phyloP scores from a whole-genome alignment of 2,797 vertebrate species.

The Pristis pectinata region DNA sequence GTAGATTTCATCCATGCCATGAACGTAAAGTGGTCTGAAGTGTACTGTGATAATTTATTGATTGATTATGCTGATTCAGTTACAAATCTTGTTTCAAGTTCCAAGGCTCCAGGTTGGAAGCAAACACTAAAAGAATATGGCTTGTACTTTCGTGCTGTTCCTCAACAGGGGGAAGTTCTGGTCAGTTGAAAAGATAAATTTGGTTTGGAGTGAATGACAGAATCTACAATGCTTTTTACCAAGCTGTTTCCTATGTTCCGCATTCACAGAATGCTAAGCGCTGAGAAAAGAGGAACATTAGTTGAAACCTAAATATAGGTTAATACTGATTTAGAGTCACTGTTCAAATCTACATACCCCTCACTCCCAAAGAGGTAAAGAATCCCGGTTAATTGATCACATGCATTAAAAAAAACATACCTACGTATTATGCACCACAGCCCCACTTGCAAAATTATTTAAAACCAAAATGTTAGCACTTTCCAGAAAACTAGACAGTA shows the following conservation, averaged over 20 bases:
- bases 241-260: constrained; percentile 11
- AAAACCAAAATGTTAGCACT: background rate
- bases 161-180: background rate
- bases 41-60: background rate
- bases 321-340: constrained; percentile 21
- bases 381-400: background rate
- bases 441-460: background rate
- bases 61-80: background rate
- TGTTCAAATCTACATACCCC: constrained; percentile 14
- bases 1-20: background rate
- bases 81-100: background rate
- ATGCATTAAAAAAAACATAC: background rate
- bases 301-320: constrained; percentile 31
- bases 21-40: background rate
- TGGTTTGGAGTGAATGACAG: constrained; percentile 4
- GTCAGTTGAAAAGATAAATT: background rate
- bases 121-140: background rate
- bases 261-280: constrained; percentile 23
- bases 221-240: constrained; percentile 16
- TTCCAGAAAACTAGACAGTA: background rate
- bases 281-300: constrained; percentile 25
- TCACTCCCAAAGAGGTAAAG: background rate
- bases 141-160: background rate
- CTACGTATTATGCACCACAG: background rate
- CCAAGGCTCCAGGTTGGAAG: background rate